Evolutionary conservation across 2,113 vertebrate species (phyloP).

Genomic region (Brachionichthys hirsutus): DNA sequence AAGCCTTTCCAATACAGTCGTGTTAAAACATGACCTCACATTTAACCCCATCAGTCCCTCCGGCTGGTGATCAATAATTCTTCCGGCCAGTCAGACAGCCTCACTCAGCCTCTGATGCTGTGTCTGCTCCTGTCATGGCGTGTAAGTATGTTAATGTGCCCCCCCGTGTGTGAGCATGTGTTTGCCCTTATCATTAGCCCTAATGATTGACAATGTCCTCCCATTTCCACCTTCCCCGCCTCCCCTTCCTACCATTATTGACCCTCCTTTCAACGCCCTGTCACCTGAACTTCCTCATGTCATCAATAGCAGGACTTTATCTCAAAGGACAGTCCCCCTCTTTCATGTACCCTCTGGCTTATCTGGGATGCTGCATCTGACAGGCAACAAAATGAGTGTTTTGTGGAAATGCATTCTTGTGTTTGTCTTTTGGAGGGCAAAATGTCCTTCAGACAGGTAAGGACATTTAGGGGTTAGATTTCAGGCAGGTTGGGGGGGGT

Average conservation of each 20-base stretch:
- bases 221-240: constrained; percentile 29
- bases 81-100: constrained; percentile 19
- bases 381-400: constrained; percentile 35
- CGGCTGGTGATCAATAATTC: constrained; percentile 48
- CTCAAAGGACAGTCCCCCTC: constrained; percentile 52
- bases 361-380: constrained; percentile 60
- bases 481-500: constrained; percentile 3
- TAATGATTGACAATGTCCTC: constrained; percentile 70
- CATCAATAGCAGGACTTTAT: constrained; percentile 70
- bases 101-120: constrained; percentile 15
- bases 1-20: constrained; percentile 7
- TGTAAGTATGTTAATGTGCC: constrained; percentile 21
- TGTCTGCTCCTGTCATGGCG: constrained; percentile 11
- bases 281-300: constrained; percentile 63
- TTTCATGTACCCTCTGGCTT: constrained; percentile 50
- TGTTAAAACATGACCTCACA: constrained; percentile 41
- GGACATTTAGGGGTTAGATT: constrained; percentile 16
- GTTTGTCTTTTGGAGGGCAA: constrained; percentile 39
- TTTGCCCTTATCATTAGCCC: constrained; percentile 53
- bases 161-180: constrained; percentile 21
- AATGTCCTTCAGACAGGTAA: constrained; percentile 30
- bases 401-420: constrained; percentile 15
- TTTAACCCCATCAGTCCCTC: constrained; percentile 52
- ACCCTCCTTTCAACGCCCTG: constrained; percentile 65
- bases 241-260: constrained; percentile 64